Evolutionary conservation across 2,113 vertebrate genomes (phyloP), one percentile per base, ranked within the genome.

Genomic region (Hippolais icterina): DNA sequence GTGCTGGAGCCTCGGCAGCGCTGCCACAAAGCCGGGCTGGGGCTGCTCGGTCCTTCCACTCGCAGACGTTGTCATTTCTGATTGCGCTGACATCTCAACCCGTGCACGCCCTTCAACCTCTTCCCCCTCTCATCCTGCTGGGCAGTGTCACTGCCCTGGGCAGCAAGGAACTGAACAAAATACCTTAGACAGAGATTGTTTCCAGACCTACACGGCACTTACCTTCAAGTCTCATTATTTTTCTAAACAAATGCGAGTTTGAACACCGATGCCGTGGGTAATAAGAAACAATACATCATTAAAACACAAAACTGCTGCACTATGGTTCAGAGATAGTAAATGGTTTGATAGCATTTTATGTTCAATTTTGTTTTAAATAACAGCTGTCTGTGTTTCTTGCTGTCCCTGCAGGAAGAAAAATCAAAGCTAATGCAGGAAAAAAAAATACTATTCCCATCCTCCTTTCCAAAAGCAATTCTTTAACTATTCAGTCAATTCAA

Each of bases 301-400:
- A 96, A 87, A 91, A 63, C 35, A 52, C 2, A 54, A 57, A 65
- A 70, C 37, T n/a, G 46, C 53, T 83, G 77, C 0, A 0, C 50
- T 84, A 23, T 3, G 82, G 44, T 79, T 84, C 57, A 84, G 69
- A 83, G 69, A 65, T 12, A 82, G 61, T 18, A 90, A 89, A 70
- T 27, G 60, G 44, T 65, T 86, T 90, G 68, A 80, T 81, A 74
- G 60, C 68, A 78, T 81, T 95, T 88, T 59, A 29, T 27, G 52
- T 90, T 78, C 79, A 78, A 63, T 90, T 94, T 60, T 87, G 71
- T 66, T 91, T 86, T 94, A 89, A 96, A 56, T 59, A 95, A 93
- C 91, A 95, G 78, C 78, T 88, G 81, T 44, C 81, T 87, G 18
- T 59, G 63, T 29, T 85, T 87, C 78, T 89, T 22, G 2, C 31